Percentiles rank a stretch among this genome's conserved stretches.
These are phyloP conservation scores for Metalampra italica DNA, from an alignment of 2,888 invertebrate genomes.

Conservation along the genomic window DNA sequence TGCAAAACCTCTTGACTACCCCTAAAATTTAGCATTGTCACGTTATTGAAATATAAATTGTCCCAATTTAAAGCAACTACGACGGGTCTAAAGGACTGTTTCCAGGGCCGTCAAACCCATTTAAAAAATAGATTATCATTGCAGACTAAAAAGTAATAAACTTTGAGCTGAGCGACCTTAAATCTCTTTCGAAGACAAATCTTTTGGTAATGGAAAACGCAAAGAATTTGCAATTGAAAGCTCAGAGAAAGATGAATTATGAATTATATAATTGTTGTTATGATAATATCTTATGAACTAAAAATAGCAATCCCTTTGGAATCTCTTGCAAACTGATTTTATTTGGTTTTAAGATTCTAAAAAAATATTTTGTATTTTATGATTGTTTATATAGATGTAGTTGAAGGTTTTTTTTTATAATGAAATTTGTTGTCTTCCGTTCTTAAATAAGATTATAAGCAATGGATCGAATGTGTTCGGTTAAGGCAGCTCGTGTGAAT, in stretches of 20 bases:
- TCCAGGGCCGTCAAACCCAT: too few species aligned
- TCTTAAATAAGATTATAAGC: slow-evolving; percentile 30
- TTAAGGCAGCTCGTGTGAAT: slow-evolving; percentile 37
- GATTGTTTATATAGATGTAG: slow-evolving; percentile 27
- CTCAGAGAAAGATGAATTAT: neutral
- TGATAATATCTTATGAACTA: neutral
- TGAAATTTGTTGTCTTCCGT: slow-evolving; percentile 61
- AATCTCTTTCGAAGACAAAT: too few species aligned
- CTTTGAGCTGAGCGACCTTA: too few species aligned
- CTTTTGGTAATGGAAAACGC: too few species aligned
- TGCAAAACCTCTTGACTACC: neutral
- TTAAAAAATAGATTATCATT: too few species aligned
- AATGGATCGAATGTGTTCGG: slow-evolving; percentile 25
- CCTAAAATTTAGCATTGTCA: neutral
- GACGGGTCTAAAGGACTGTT: too few species aligned
- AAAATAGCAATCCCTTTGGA: slow-evolving; percentile 29
- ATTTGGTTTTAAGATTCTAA: slow-evolving; percentile 23
- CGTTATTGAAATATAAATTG: too few species aligned
- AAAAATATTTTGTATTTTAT: slow-evolving; percentile 40
- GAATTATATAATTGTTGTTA: neutral
- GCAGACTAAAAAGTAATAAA: too few species aligned
- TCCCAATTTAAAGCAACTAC: too few species aligned
- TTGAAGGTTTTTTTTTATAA: slow-evolving; percentile 23
- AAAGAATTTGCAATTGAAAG: too few species aligned
- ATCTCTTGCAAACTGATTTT: slow-evolving; percentile 33